Percentiles rank a stretch among this genome's conserved stretches.
Conservation (phyloP, 2,113 vertebrate species). For the Bettongia penicillata region DNA sequence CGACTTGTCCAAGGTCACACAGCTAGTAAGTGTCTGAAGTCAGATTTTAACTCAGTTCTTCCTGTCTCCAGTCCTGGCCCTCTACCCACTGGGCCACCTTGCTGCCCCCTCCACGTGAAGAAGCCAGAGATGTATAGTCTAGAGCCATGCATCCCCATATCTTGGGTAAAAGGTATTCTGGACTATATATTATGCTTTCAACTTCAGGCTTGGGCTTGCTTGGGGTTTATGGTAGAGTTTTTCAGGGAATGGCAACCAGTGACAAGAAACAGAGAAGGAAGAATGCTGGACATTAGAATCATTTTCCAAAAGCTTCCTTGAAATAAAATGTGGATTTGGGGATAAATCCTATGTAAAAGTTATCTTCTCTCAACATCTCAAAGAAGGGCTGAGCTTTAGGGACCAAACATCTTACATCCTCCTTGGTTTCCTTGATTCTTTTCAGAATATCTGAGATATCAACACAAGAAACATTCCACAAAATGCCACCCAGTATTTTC, state of each 20-base stretch:
- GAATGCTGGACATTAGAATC: background rate
- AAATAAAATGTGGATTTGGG: background rate
- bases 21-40: background rate
- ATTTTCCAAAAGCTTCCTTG: background rate
- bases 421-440: fast-evolving
- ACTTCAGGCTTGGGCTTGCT: background rate
- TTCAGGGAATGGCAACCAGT: background rate
- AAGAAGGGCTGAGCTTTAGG: background rate
- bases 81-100: background rate
- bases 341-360: background rate
- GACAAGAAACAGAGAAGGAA: background rate
- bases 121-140: background rate
- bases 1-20: background rate
- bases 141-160: background rate
- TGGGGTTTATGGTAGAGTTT: background rate
- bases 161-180: background rate
- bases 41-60: background rate
- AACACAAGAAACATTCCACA: background rate
- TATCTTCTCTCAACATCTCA: background rate
- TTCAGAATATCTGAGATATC: background rate
- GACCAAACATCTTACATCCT: background rate
- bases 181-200: background rate
- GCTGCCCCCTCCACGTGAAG: background rate
- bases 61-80: no score
- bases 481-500: no score